phyloP scores from a whole-genome alignment of 2,113 vertebrate species.

The Sialia sialis region DNA sequence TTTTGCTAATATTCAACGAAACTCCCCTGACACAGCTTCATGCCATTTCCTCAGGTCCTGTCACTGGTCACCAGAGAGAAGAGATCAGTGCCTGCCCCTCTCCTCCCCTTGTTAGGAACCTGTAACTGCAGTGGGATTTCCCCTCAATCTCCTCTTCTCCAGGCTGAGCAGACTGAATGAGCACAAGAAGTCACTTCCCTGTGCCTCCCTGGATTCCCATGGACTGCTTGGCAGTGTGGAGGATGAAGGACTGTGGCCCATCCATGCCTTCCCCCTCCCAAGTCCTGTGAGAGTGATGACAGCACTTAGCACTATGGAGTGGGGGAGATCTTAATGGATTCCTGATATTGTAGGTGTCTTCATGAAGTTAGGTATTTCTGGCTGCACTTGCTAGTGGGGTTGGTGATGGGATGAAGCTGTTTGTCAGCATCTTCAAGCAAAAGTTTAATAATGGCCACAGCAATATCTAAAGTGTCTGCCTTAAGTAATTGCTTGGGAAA shows the following conservation, averaged over 20 bases:
- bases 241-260: not conserved
- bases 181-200: accelerated
- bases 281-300: not conserved
- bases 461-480: not conserved
- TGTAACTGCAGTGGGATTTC: not conserved
- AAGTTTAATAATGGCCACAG: not conserved
- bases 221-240: not conserved
- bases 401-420: not conserved
- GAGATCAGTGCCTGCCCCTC: not conserved
- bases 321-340: not conserved
- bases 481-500: not conserved
- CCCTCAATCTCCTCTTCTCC: not conserved
- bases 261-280: not conserved
- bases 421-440: not conserved
- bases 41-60: not conserved
- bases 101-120: not conserved
- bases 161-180: not conserved
- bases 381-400: accelerated
- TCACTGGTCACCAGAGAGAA: not conserved
- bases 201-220: not conserved
- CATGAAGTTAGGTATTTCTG: not conserved
- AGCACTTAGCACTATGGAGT: not conserved
- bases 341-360: not conserved
- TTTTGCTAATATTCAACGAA: not conserved
- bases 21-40: not conserved